These are phyloP conservation scores for Lysandra coridon DNA, from an alignment of 2,888 invertebrate genomes.

Conservation along the genomic window DNA sequence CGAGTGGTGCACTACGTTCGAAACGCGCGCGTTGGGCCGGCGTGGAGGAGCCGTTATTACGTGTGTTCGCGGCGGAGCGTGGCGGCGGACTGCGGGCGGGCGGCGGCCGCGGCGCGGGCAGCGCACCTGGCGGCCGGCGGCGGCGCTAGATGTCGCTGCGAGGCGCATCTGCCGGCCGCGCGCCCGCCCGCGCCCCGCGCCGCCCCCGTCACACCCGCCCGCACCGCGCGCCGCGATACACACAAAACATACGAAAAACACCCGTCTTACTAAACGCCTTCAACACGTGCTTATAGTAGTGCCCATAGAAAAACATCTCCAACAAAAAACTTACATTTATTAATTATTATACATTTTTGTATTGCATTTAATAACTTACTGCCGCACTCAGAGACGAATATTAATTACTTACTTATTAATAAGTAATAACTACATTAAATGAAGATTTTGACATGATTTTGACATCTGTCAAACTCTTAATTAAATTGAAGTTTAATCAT, in stretches of 20 bases:
- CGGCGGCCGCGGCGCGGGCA: conserved; percentile 53
- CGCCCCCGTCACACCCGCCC: conserved; percentile 41
- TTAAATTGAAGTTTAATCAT: too few relatives aligned
- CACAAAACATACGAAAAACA: conserved; percentile 77
- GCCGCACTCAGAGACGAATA: too few relatives aligned
- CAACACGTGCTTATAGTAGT: conserved; percentile 72
- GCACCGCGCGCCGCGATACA: conserved; percentile 50
- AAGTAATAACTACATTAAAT: too few relatives aligned
- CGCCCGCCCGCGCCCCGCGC: conserved; percentile 52
- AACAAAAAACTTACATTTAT: background rate
- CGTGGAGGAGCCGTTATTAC: conserved; percentile 59
- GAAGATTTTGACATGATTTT: too few relatives aligned
- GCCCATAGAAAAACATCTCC: background rate
- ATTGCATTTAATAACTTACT: background rate
- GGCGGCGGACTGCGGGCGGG: conserved; percentile 77
- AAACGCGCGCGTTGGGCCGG: conserved; percentile 73
- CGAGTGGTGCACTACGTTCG: conserved; percentile 75
- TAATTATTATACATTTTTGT: background rate
- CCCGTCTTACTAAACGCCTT: conserved; percentile 56
- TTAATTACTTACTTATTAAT: too few relatives aligned
- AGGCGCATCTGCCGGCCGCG: conserved; percentile 14
- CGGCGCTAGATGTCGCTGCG: conserved; percentile 42
- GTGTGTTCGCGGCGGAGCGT: conserved; percentile 71
- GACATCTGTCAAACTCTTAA: too few relatives aligned
- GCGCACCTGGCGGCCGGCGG: conserved; percentile 68